These are phyloP conservation scores for Polypedilum vanderplanki DNA, from an alignment of 1,140 invertebrate genomes.

Conservation along the genomic window DNA sequence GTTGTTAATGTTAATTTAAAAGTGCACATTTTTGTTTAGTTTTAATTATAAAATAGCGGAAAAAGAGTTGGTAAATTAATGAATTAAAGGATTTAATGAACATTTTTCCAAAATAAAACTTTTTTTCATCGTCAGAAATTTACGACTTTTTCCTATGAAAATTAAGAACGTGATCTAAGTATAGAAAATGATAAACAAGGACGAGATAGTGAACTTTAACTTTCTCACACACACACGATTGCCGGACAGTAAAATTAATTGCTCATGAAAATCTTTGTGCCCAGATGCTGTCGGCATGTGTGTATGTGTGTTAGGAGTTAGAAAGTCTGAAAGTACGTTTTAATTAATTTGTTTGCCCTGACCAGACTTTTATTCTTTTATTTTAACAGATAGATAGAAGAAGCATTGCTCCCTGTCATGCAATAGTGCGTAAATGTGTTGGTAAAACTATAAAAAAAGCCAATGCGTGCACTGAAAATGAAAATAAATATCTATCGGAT, in stretches of 20 bases:
- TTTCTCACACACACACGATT: neutral
- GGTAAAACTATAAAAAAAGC: constrained; percentile 13
- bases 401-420: neutral
- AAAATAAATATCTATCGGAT: constrained; percentile 19
- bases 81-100: too few species aligned
- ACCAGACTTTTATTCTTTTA: neutral
- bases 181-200: neutral
- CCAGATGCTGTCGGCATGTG: constrained; percentile 3
- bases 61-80: too few species aligned
- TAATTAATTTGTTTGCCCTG: neutral
- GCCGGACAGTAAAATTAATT: neutral
- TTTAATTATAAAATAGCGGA: too few species aligned
- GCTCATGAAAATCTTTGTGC: constrained; percentile 4
- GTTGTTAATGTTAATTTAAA: too few species aligned
- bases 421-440: neutral
- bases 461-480: neutral
- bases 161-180: neutral
- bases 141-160: too few species aligned
- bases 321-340: neutral
- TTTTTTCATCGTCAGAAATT: too few species aligned
- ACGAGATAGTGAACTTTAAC: neutral
- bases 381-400: neutral
- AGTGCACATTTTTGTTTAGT: too few species aligned
- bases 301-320: neutral
- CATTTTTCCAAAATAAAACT: too few species aligned